phyloP scores from a whole-genome alignment of 2,797 vertebrate genomes.

The Sitta carolinensis region DNA sequence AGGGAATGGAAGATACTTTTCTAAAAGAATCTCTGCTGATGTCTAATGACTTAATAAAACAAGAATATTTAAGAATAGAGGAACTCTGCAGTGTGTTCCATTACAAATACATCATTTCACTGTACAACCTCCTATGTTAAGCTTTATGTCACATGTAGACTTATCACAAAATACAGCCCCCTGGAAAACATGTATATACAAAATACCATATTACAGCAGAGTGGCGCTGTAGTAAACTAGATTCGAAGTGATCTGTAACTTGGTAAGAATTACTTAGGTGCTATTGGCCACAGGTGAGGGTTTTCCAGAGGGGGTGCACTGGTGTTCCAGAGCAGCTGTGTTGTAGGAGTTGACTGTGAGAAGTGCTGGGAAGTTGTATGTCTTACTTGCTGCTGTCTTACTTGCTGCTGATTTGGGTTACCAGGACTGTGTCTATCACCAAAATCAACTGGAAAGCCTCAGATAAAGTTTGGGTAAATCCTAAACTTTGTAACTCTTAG shows the following conservation, averaged over 20 bases:
- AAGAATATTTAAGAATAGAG: background rate
- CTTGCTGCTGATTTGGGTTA: background rate
- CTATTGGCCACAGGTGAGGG: background rate
- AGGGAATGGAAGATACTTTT: background rate
- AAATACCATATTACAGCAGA: background rate
- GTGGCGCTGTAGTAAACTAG: background rate
- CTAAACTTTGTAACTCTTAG: background rate
- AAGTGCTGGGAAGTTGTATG: background rate
- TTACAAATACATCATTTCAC: background rate
- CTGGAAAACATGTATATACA: background rate
- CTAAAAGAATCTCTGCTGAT: background rate
- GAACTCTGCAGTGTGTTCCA: background rate
- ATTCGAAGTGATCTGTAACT: background rate
- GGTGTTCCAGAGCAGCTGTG: background rate
- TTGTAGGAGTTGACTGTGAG: background rate
- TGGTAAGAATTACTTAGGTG: background rate
- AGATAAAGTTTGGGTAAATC: background rate
- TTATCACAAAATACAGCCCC: background rate
- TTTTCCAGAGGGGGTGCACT: background rate
- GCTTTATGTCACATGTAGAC: background rate
- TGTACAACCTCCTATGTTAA: background rate
- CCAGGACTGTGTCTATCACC: background rate
- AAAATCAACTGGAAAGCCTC: background rate
- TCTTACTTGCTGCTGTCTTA: background rate
- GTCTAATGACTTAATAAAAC: background rate